These are phyloP conservation scores for Alethe diademata DNA, from an alignment of 2,113 vertebrate species.

Conservation along the genomic window DNA sequence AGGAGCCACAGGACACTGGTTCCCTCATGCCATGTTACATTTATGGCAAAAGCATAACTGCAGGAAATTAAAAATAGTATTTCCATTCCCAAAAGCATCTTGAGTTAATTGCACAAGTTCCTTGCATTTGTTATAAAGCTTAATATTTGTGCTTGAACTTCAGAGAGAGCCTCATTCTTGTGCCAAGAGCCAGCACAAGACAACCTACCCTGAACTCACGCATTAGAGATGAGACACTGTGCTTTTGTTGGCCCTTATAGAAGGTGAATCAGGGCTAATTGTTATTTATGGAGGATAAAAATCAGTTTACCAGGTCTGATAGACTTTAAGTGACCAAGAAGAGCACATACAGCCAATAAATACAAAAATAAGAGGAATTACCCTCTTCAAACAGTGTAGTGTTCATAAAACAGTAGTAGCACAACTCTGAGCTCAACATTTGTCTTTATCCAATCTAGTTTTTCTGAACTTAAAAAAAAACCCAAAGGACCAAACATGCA, in stretches of 20 bases:
- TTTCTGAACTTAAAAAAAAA: neutral
- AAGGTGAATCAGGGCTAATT: neutral
- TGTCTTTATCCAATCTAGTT: neutral
- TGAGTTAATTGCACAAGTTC: slow-evolving; percentile 7
- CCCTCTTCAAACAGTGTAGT: neutral
- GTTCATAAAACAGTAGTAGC: slow-evolving; percentile 23
- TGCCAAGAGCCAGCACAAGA: neutral
- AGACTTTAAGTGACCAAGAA: neutral
- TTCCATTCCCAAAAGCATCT: neutral
- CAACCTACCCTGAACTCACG: neutral
- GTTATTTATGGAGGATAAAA: neutral
- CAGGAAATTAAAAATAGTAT: neutral
- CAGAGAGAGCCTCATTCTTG: neutral
- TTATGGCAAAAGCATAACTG: neutral
- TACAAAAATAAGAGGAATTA: neutral
- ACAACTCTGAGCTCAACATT: neutral
- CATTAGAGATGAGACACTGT: neutral
- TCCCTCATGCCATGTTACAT: neutral
- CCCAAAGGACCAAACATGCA: neutral
- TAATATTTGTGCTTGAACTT: neutral
- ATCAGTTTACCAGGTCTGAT: neutral
- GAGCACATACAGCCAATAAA: neutral
- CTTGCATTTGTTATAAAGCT: neutral
- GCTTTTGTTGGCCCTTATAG: neutral
- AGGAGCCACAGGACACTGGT: neutral